Percentiles rank a stretch among this genome's conserved stretches.
Evolutionary conservation across 2,888 invertebrate species (phyloP).

Genomic region (Subacronicta megacephala): DNA sequence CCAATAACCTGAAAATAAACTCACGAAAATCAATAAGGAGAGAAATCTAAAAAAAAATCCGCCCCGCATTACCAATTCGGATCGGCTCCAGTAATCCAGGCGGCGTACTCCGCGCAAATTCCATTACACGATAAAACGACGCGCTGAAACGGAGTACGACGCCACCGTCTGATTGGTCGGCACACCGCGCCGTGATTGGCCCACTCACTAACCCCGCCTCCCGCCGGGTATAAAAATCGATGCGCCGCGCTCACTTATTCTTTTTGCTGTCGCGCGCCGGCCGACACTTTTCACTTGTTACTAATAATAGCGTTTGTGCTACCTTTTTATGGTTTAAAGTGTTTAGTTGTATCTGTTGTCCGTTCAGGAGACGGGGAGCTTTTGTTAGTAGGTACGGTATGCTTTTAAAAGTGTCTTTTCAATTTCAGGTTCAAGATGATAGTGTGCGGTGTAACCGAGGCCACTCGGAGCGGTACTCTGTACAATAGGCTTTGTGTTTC

Average conservation of each 20-base stretch:
- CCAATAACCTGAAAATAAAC: conserved; percentile 61
- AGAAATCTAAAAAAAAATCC: conserved; percentile 37
- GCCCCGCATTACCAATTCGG: conserved; percentile 76
- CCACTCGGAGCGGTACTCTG: conserved; percentile 15
- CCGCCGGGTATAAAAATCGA: conserved; percentile 88
- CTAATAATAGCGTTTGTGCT: conserved; percentile 86
- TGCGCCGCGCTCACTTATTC: conserved; percentile 74
- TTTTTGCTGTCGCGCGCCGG: conserved; percentile 81
- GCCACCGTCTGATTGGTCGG: conserved; percentile 83
- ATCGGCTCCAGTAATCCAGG: conserved; percentile 78
- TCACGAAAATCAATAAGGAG: conserved; percentile 63
- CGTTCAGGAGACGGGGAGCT: conserved; percentile 80
- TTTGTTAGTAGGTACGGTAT: conserved; percentile 82
- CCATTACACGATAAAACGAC: conserved; percentile 86
- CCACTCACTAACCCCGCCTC: conserved; percentile 82
- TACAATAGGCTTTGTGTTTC: conserved; percentile 46
- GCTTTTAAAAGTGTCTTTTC: conserved; percentile 82
- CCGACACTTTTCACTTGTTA: conserved; percentile 83
- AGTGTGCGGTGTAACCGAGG: conserved; percentile 54
- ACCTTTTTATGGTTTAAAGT: conserved; percentile 84
- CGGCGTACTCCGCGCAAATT: conserved; percentile 81
- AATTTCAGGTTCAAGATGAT: conserved; percentile 68
- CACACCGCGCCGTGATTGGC: conserved; percentile 86
- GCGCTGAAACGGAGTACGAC: conserved; percentile 71
- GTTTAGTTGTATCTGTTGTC: conserved; percentile 87